A percentile compares a stretch with the other conserved stretches of the same genome.
phyloP scores from a whole-genome alignment of 2,888 invertebrate species.

The Plebejus melissa region DNA sequence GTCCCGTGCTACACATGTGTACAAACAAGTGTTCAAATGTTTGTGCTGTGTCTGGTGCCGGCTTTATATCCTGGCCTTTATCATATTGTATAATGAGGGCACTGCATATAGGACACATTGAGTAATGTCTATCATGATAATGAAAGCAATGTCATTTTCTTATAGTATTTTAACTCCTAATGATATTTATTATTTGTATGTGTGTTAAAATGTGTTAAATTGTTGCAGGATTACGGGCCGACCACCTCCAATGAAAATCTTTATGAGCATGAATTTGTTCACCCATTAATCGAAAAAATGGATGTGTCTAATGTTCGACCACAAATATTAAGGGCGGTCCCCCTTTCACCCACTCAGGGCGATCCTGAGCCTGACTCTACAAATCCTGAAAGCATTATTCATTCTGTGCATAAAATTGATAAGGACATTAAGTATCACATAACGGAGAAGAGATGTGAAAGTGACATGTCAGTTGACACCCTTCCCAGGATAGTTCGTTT shows the following conservation, averaged over 20 bases:
- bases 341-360: conserved; percentile 58
- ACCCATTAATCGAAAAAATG: conserved; percentile 72
- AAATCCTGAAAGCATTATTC: conserved; percentile 68
- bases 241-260: conserved; percentile 76
- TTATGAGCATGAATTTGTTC: conserved; percentile 68
- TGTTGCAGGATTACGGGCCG: conserved; percentile 77
- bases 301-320: conserved; percentile 69
- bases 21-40: too few species aligned
- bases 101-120: conserved; percentile 9
- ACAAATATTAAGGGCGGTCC: conserved; percentile 66
- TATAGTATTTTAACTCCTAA: not conserved
- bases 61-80: not conserved
- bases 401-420: conserved; percentile 58
- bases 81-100: conserved; percentile 18
- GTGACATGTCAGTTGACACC: conserved; percentile 66
- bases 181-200: not conserved
- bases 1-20: too few species aligned
- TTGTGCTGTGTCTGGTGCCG: too few species aligned
- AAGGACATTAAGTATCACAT: conserved; percentile 69
- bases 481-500: conserved; percentile 67
- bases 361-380: conserved; percentile 74
- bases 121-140: conserved; percentile 16
- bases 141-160: not conserved
- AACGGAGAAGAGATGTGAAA: conserved; percentile 58
- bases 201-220: conserved; percentile 37